A percentile compares a stretch with the other conserved stretches of the same genome.
phyloP scores from a whole-genome alignment of 2,888 invertebrate genomes.

The Stenchaetothrips biformis region DNA sequence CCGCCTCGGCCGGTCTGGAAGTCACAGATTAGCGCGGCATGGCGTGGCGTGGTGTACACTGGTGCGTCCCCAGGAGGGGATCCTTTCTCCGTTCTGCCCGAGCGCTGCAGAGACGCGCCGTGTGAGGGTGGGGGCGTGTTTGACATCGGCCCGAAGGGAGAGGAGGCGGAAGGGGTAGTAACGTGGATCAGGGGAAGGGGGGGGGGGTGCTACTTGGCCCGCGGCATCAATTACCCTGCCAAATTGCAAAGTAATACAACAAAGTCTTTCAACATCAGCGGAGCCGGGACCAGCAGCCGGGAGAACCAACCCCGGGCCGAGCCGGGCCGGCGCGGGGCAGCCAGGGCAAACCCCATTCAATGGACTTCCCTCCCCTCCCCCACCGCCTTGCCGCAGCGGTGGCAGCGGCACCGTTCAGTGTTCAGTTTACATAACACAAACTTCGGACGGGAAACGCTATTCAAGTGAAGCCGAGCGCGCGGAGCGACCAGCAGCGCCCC shows the following conservation, averaged over 20 bases:
- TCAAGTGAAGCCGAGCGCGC: slow-evolving; percentile 10
- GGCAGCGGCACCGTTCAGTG: slow-evolving; percentile 3
- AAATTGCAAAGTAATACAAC: slow-evolving; percentile 25
- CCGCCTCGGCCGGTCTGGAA: neutral
- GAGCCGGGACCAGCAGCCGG: neutral
- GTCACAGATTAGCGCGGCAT: neutral
- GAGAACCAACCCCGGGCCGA: neutral
- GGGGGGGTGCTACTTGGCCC: neutral
- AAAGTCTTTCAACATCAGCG: slow-evolving; percentile 17
- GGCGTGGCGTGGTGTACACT: neutral
- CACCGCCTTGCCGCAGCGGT: neutral
- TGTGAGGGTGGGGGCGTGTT: neutral
- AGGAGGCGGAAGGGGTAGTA: neutral
- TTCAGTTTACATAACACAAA: slow-evolving; percentile 25
- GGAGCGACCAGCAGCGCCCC: neutral
- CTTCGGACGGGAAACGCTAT: slow-evolving; percentile 17
- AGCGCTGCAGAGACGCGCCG: neutral
- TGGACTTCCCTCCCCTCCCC: neutral
- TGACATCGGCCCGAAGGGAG: neutral
- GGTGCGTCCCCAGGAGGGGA: neutral
- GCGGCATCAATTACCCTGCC: slow-evolving; percentile 17
- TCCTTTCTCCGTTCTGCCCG: neutral
- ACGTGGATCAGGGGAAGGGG: neutral
- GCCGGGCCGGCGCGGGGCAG: neutral
- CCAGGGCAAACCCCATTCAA: neutral